These are phyloP conservation scores for Hetaerina titia DNA, from an alignment of 2,888 invertebrate species.

Conservation along the genomic window DNA sequence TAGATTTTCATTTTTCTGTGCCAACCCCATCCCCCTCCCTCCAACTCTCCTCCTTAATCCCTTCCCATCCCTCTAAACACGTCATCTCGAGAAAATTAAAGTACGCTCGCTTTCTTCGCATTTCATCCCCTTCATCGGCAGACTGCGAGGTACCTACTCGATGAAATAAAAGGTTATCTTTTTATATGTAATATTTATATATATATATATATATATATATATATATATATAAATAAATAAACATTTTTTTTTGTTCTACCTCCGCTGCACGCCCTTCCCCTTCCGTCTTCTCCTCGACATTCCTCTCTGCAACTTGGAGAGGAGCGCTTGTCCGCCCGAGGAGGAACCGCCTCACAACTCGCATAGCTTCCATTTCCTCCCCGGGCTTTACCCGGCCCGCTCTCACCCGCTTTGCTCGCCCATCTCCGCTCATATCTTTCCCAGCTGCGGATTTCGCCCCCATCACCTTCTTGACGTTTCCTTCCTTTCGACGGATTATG, in stretches of 20 bases:
- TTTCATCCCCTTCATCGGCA: neutral
- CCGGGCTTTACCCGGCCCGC: neutral
- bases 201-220: no score
- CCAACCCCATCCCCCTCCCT: no score
- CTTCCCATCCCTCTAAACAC: neutral
- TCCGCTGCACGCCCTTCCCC: neutral
- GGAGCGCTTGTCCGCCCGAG: neutral
- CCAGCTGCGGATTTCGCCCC: conserved; percentile 17
- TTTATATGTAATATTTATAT: neutral
- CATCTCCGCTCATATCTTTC: neutral
- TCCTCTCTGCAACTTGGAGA: neutral
- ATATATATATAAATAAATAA: no score
- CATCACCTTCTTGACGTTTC: conserved; percentile 26
- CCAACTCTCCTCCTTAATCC: neutral
- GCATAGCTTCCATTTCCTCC: conserved; percentile 12
- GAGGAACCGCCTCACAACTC: neutral
- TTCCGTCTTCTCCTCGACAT: neutral
- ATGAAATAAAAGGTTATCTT: neutral
- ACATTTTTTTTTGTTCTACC: no score
- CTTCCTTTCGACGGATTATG: conserved; percentile 47
- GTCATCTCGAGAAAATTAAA: neutral
- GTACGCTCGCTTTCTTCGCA: neutral
- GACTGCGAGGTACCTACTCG: neutral
- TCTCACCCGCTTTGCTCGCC: neutral
- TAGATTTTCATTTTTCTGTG: neutral